phyloP scores from a whole-genome alignment of 2,888 invertebrate species.

The Geotrupes spiniger region DNA sequence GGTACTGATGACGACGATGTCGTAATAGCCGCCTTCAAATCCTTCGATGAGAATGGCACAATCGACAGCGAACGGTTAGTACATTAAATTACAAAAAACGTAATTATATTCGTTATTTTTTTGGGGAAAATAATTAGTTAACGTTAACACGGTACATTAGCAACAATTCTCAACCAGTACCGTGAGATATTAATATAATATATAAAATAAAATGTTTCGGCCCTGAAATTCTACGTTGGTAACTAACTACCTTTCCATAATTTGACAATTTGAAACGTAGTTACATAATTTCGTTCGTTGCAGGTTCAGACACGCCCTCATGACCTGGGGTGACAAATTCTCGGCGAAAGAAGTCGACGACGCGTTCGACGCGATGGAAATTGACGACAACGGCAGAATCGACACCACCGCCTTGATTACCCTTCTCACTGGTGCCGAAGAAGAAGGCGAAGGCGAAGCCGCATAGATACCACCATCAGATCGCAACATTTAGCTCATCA shows the following conservation, averaged over 20 bases:
- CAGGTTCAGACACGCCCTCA: constrained; percentile 83
- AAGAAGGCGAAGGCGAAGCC: constrained; percentile 65
- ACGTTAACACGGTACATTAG: too few species aligned
- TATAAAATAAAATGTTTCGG: too few species aligned
- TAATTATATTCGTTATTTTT: not conserved
- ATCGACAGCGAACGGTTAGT: constrained; percentile 80
- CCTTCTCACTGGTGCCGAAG: constrained; percentile 83
- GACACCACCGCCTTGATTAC: constrained; percentile 84
- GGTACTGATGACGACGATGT: constrained; percentile 87
- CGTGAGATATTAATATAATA: not conserved
- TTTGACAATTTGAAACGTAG: too few species aligned
- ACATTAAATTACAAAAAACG: not conserved
- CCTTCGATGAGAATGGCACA: constrained; percentile 85
- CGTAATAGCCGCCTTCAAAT: constrained; percentile 88
- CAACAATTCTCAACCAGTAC: not conserved
- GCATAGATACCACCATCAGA: constrained; percentile 40
- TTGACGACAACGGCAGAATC: constrained; percentile 87
- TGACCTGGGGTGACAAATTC: constrained; percentile 94
- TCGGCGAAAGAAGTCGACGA: constrained; percentile 84
- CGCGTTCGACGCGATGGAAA: constrained; percentile 89
- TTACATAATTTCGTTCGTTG: constrained; percentile 15
- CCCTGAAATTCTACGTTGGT: too few species aligned
- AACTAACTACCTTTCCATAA: too few species aligned
- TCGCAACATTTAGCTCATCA: constrained; percentile 6
- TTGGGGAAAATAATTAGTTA: too few species aligned